Conservation (phyloP, 2,888 invertebrate species). For the Eugnorisma glareosa region DNA sequence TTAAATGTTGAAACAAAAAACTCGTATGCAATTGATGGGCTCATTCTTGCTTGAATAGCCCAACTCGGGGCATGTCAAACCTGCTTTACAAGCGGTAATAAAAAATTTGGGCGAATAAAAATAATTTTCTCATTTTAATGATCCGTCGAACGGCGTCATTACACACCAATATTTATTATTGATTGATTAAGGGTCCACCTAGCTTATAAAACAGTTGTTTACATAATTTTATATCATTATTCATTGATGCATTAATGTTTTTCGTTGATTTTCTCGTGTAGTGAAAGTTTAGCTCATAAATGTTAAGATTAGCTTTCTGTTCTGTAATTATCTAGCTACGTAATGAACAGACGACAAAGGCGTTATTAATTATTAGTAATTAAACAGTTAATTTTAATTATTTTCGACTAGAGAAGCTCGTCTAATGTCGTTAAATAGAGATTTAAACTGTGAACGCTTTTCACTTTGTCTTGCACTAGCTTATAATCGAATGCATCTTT, state of each 20-base stretch:
- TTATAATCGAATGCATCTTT: neutral
- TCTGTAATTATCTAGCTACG: conserved; percentile 39
- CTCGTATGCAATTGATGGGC: conserved; percentile 40
- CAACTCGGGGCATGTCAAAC: conserved; percentile 25
- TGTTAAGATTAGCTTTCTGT: conserved; percentile 44
- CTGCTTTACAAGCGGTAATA: conserved; percentile 34
- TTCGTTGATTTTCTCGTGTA: conserved; percentile 47
- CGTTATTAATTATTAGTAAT: conserved; percentile 25
- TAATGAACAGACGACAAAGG: conserved; percentile 35
- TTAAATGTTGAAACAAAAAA: conserved; percentile 31
- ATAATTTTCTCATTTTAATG: conserved; percentile 47
- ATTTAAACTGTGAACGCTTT: conserved; percentile 6
- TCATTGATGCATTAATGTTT: conserved; percentile 38
- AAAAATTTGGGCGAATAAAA: conserved; percentile 37
- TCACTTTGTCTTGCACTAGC: neutral
- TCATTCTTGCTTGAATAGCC: conserved; percentile 19
- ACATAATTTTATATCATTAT: conserved; percentile 37
- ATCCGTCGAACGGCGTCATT: conserved; percentile 34
- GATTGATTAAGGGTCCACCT: conserved; percentile 47
- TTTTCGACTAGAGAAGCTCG: neutral
- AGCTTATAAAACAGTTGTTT: conserved; percentile 47
- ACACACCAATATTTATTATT: conserved; percentile 44
- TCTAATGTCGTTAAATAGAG: conserved; percentile 7
- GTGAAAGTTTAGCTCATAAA: conserved; percentile 58
- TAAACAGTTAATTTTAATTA: conserved; percentile 23